Evolutionary conservation across 2,797 vertebrate genomes (phyloP), one percentile per base, ranked within the genome.

Genomic region (Hoplostethus atlanticus): DNA sequence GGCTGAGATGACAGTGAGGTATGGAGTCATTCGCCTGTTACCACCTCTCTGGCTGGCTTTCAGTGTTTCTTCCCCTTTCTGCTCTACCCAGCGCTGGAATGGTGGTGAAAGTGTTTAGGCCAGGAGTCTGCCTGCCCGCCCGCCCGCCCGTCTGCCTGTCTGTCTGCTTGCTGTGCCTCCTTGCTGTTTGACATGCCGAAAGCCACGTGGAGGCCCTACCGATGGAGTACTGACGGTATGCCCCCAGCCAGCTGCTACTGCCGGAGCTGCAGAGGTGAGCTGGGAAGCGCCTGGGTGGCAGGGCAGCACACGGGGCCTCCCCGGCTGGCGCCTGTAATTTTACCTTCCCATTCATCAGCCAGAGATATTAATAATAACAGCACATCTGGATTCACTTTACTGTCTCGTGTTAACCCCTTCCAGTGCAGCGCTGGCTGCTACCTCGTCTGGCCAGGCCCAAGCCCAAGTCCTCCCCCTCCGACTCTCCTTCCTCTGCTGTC

Each of bases 331-430:
- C 94, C 94, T 93, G 93, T 93, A 94, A 94, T 94, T 93, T 93
- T 93, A 97, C 95, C 95, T 97, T 97, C 95, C 95, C 95, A 96
- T 97, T 97, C 96, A 97, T 97, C 96, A 96, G 96, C 93, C 95
- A 91, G 92, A 94, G 95, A 97, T 96, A 97, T 95, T 97, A 97
- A 96, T 97, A 96, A 96, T 97, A 96, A 96, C 95, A 94, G 94
- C 94, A 96, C 96, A 97, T 97, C 97, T 97, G 97, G 96, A 97
- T 96, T 96, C 96, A 97, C 96, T 98, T 97, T 96, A 91, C 96
- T 97, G 96, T 97, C 96, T 96, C 80, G 53, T 81, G 71, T 95
- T 96, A 95, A 92, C 89, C 91, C 90, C 83, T 89, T 83, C 70
- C 77, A 11, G 71, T 74, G 79, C 77, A 10, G 71, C 64, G 0